A percentile compares a stretch with the other conserved stretches of the same genome.
These are phyloP conservation scores for Zoroaster sp. DNA, from an alignment of 53 echinoderm and acorn worm genomes.

Conservation along the genomic window DNA sequence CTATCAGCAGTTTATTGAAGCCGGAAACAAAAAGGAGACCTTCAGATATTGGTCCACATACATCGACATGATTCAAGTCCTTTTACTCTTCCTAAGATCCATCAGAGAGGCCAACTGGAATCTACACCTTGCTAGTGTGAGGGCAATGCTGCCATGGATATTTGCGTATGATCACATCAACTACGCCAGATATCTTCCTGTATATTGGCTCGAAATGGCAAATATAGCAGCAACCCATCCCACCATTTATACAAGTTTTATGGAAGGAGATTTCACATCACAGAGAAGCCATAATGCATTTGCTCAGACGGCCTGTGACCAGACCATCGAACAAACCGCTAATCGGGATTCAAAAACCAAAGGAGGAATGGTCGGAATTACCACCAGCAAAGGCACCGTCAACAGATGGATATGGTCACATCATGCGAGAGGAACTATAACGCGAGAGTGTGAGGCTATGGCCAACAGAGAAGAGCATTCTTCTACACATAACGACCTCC, in stretches of 20 bases:
- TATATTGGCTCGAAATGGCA: conserved; percentile 62
- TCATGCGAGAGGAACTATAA: conserved; percentile 60
- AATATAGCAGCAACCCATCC: conserved; percentile 53
- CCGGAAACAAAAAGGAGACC: background rate
- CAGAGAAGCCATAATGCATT: conserved; percentile 51
- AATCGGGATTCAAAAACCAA: conserved; percentile 61
- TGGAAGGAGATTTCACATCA: conserved; percentile 59
- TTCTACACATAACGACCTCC: conserved; percentile 14
- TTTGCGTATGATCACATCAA: conserved; percentile 68
- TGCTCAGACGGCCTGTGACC: conserved; percentile 34
- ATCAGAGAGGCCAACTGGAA: conserved; percentile 60
- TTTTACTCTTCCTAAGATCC: conserved; percentile 38
- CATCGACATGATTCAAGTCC: conserved; percentile 48
- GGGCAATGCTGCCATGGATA: conserved; percentile 64
- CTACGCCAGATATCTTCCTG: conserved; percentile 65
- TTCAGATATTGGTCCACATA: conserved; percentile 54
- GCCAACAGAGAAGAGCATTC: conserved; percentile 23
- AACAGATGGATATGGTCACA: conserved; percentile 63
- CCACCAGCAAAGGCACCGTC: conserved; percentile 41
- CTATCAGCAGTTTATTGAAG: background rate
- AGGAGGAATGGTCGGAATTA: conserved; percentile 47
- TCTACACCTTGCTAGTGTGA: conserved; percentile 44
- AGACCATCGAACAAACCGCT: conserved; percentile 49
- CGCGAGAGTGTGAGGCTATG: conserved; percentile 60
- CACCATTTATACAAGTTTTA: conserved; percentile 22